These are phyloP conservation scores for Recurvirostra avosetta DNA, from an alignment of 2,113 vertebrate species.

Conservation along the genomic window DNA sequence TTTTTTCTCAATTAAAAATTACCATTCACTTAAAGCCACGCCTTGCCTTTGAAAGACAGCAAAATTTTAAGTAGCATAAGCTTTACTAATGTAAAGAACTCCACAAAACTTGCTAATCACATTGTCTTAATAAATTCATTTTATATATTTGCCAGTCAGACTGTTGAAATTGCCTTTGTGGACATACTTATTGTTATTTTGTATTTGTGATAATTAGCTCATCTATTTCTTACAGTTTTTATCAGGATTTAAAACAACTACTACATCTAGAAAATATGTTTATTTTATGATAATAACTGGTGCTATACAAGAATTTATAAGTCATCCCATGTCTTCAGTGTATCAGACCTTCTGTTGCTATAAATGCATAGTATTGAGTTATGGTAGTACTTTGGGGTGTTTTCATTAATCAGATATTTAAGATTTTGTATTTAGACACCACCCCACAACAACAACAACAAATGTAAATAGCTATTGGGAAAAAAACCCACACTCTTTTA, in stretches of 20 bases:
- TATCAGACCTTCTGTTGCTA: not conserved
- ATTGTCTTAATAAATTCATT: constrained; percentile 9
- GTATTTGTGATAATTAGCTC: not conserved
- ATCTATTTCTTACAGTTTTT: not conserved
- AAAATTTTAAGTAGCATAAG: not conserved
- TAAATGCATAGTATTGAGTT: not conserved
- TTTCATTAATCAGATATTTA: not conserved
- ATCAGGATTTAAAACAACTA: not conserved
- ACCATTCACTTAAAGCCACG: not conserved
- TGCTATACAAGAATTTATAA: not conserved
- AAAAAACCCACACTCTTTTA: not conserved
- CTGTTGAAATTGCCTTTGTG: not conserved
- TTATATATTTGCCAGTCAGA: not conserved
- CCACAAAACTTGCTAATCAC: not conserved
- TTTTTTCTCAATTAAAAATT: not conserved
- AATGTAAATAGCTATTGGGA: not conserved
- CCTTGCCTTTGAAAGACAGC: constrained; percentile 9
- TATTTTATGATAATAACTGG: not conserved
- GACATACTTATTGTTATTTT: not conserved
- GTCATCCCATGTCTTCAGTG: not conserved
- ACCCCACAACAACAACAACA: not conserved
- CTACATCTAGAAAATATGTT: not conserved
- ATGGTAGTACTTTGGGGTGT: not conserved
- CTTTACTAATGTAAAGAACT: not conserved
- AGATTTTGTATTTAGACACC: not conserved